These are phyloP conservation scores for Parotocinclus haroldoi DNA, from an alignment of 2,797 vertebrate species.

Conservation along the genomic window DNA sequence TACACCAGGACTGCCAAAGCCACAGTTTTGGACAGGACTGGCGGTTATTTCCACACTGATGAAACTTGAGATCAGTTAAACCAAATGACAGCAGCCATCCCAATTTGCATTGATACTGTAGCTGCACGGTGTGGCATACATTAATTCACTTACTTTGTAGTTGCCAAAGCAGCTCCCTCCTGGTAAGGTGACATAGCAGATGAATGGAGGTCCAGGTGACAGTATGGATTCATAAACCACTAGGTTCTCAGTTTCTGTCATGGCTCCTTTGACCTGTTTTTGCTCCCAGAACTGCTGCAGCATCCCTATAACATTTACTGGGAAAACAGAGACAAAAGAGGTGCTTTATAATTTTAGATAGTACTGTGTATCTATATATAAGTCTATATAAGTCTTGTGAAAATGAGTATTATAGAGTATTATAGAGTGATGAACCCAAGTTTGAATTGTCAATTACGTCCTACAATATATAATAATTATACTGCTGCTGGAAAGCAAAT, in stretches of 20 bases:
- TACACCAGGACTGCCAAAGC: conserved; percentile 1
- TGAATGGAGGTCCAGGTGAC: conserved; percentile 74
- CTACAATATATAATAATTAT: no score
- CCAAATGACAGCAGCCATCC: background rate
- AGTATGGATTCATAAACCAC: conserved; percentile 83
- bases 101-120: background rate
- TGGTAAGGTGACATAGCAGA: conserved; percentile 87
- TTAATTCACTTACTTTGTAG: conserved; percentile 74
- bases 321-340: conserved; percentile 41
- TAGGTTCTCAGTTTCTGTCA: conserved; percentile 68
- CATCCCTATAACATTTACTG: conserved; percentile 88
- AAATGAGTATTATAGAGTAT: no score
- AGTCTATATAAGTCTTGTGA: no score
- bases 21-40: background rate
- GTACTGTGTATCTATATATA: no score
- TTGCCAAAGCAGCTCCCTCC: conserved; percentile 92
- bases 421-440: no score
- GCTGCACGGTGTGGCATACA: conserved; percentile 19
- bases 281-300: conserved; percentile 90
- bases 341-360: no score
- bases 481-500: no score
- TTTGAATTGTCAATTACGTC: no score
- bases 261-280: conserved; percentile 72
- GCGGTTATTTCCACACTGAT: background rate
- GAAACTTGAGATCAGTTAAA: background rate